Conservation (phyloP, 2,888 invertebrate species). For the Melanargia galathea region DNA sequence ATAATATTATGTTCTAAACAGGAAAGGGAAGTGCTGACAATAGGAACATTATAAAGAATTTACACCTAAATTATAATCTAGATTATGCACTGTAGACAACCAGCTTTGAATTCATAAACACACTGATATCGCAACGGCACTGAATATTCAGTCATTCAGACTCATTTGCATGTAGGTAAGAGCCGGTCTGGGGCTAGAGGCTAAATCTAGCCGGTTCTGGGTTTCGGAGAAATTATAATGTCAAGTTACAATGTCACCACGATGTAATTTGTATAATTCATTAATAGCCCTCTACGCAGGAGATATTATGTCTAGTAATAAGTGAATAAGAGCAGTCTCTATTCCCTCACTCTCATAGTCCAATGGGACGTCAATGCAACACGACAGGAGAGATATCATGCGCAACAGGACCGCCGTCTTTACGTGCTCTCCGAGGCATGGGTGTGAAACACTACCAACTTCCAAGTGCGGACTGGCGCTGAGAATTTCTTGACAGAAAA, state of each 20-base stretch:
- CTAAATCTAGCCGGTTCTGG: not conserved
- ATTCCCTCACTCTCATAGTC: too few species aligned
- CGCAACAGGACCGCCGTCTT: too few species aligned
- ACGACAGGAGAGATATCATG: too few species aligned
- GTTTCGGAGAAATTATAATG: slow-evolving; percentile 33
- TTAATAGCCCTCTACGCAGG: too few species aligned
- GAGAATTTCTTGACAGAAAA: too few species aligned
- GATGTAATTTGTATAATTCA: too few species aligned
- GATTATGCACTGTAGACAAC: slow-evolving; percentile 1
- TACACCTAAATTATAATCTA: slow-evolving; percentile 13
- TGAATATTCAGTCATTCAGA: slow-evolving; percentile 15
- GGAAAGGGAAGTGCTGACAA: not conserved
- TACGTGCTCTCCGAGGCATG: too few species aligned
- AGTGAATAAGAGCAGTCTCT: too few species aligned
- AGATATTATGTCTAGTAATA: too few species aligned
- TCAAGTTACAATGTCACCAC: slow-evolving; percentile 32
- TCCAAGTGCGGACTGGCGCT: too few species aligned
- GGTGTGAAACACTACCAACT: too few species aligned
- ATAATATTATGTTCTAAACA: not conserved
- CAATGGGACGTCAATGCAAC: too few species aligned
- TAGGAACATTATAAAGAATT: slow-evolving; percentile 2
- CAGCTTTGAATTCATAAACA: slow-evolving; percentile 2
- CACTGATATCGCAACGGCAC: not conserved
- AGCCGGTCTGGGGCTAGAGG: not conserved
- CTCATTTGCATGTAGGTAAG: slow-evolving; percentile 20